Conservation (phyloP, 2,888 invertebrate species). For the Drosophila greeni region DNA sequence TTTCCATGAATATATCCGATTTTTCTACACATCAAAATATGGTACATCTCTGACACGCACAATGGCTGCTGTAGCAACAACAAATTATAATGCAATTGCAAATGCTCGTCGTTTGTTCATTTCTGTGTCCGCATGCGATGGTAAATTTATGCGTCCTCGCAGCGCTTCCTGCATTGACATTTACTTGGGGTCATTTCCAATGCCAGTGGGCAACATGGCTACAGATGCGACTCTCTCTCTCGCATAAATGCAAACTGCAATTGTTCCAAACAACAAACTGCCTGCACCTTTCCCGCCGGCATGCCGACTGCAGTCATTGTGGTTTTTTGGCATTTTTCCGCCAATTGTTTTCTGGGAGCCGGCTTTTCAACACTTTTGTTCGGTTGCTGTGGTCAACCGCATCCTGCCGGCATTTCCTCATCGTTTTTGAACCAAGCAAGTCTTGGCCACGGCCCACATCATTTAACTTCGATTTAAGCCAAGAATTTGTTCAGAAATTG, state of each 20-base stretch:
- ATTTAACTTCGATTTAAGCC: neutral
- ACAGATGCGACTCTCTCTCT: conserved; percentile 14
- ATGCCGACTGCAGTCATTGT: conserved; percentile 10
- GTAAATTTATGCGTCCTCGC: conserved; percentile 60
- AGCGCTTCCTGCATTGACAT: conserved; percentile 66
- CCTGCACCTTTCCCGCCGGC: conserved; percentile 3
- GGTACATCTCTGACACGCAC: conserved; percentile 5
- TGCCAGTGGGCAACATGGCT: conserved; percentile 19
- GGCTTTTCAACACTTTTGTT: conserved; percentile 51
- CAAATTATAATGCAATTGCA: conserved; percentile 70
- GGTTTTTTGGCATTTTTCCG: conserved; percentile 46
- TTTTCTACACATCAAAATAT: neutral
- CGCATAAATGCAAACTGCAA: conserved; percentile 41
- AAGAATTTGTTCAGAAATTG: neutral
- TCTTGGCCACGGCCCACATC: neutral
- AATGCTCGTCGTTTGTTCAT: conserved; percentile 36
- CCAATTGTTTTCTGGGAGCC: conserved; percentile 51
- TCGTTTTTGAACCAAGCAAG: conserved; percentile 5
- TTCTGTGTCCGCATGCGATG: conserved; percentile 16
- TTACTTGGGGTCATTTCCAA: conserved; percentile 68
- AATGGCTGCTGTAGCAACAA: conserved; percentile 31
- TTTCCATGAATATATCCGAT: neutral
- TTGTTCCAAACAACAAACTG: conserved; percentile 10
- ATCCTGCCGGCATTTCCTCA: conserved; percentile 42
- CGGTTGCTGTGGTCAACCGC: conserved; percentile 47